These are phyloP conservation scores for Forbesichthys papilliferus DNA, from an alignment of 2,113 vertebrate species.

Conservation along the genomic window DNA sequence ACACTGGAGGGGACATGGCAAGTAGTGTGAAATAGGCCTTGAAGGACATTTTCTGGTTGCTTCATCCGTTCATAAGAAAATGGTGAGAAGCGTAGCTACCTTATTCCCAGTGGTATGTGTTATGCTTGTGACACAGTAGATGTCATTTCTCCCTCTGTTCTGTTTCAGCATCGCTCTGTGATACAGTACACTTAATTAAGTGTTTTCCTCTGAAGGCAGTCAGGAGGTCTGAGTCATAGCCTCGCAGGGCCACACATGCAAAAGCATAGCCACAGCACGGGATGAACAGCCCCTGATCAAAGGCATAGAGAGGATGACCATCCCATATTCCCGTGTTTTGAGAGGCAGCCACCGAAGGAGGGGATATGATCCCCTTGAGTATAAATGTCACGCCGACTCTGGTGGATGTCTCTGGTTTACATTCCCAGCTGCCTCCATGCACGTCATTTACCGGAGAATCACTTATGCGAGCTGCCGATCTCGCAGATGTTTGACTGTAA, in stretches of 20 bases:
- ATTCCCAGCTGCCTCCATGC: slow-evolving; percentile 21
- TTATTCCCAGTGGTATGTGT: slow-evolving; percentile 30
- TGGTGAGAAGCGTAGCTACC: slow-evolving; percentile 23
- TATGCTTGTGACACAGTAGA: slow-evolving; percentile 17
- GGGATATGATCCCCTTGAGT: slow-evolving; percentile 25
- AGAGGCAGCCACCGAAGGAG: slow-evolving; percentile 26
- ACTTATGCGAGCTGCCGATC: slow-evolving; percentile 8
- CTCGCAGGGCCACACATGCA: slow-evolving; percentile 55
- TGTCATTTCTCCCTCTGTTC: slow-evolving; percentile 26
- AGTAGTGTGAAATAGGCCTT: slow-evolving; percentile 29
- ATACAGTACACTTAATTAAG: slow-evolving; percentile 69
- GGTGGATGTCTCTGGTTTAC: slow-evolving; percentile 1
- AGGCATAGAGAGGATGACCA: slow-evolving; percentile 30
- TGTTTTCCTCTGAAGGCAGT: slow-evolving; percentile 66
- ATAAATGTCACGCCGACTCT: neutral
- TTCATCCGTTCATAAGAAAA: slow-evolving; percentile 32
- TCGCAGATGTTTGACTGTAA: neutral
- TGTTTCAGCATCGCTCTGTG: slow-evolving; percentile 47
- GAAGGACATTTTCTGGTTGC: slow-evolving; percentile 42
- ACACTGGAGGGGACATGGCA: slow-evolving; percentile 38
- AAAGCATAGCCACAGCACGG: slow-evolving; percentile 40
- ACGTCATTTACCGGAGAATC: neutral
- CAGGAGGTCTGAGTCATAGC: slow-evolving; percentile 61
- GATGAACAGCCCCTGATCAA: slow-evolving; percentile 51
- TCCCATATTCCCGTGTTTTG: slow-evolving; percentile 43